Percentiles rank a stretch among this genome's conserved stretches.
phyloP scores from a whole-genome alignment of 2,888 invertebrate species.

The Lepidochitona cinerea region DNA sequence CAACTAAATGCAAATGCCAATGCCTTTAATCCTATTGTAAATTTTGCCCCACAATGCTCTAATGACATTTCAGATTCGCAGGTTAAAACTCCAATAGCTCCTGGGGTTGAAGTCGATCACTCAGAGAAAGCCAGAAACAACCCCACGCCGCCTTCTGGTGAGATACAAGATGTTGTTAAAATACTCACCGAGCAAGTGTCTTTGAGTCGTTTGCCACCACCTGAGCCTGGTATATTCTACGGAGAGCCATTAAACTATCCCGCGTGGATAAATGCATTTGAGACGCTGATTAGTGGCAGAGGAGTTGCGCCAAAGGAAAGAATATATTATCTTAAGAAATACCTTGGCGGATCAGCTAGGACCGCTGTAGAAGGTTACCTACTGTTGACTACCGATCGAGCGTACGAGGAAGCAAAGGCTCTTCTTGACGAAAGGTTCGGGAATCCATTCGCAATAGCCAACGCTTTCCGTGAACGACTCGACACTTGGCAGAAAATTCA shows the following conservation, averaged over 20 bases:
- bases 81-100: too few species aligned
- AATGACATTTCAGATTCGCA: too few species aligned
- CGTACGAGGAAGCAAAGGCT: conserved; percentile 23
- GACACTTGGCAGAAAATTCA: conserved; percentile 27
- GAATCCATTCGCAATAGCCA: conserved; percentile 28
- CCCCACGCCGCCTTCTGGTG: neutral
- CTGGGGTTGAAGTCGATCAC: too few species aligned
- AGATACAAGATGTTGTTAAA: neutral
- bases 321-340: conserved; percentile 32
- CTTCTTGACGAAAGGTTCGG: conserved; percentile 29
- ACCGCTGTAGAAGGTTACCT: conserved; percentile 33
- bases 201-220: conserved; percentile 15
- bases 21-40: neutral
- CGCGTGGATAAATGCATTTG: conserved; percentile 33
- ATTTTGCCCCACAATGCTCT: neutral
- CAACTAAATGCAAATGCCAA: neutral
- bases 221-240: conserved; percentile 18
- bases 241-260: conserved; percentile 28
- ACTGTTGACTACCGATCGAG: conserved; percentile 19
- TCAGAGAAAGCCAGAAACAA: neutral
- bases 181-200: neutral
- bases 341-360: conserved; percentile 30
- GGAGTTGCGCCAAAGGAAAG: conserved; percentile 25
- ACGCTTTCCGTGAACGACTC: conserved; percentile 24
- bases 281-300: conserved; percentile 24